Conservation (phyloP, 2,113 vertebrate genomes). For the Pao palembangensis region DNA sequence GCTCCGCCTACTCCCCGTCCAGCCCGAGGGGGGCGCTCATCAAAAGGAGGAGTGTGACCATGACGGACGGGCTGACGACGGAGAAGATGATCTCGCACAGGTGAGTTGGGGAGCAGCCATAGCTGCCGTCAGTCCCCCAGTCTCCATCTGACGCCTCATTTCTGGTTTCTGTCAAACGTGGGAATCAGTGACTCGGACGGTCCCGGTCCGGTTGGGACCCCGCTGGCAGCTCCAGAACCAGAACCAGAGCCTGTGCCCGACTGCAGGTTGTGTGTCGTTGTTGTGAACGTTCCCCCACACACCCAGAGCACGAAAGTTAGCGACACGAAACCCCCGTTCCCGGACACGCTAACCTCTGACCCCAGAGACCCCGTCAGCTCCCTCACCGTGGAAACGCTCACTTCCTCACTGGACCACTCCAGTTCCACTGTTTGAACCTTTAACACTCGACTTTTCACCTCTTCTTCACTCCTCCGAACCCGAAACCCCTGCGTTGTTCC, state of each 20-base stretch:
- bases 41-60: conserved; percentile 93
- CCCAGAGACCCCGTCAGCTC: background rate
- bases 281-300: conserved; percentile 18
- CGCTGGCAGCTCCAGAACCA: conserved; percentile 59
- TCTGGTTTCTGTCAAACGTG: conserved; percentile 45
- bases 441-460: background rate
- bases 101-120: conserved; percentile 65
- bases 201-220: conserved; percentile 62
- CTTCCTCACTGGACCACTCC: background rate
- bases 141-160: conserved; percentile 18
- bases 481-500: conserved; percentile 6
- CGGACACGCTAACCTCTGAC: background rate
- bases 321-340: no score
- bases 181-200: conserved; percentile 68
- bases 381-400: background rate
- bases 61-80: conserved; percentile 89
- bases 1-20: conserved; percentile 80
- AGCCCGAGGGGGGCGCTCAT: conserved; percentile 88
- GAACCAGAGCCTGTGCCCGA: conserved; percentile 60
- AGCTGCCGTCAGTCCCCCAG: background rate
- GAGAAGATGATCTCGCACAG: conserved; percentile 93
- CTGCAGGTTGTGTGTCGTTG: conserved; percentile 66
- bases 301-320: conserved; percentile 34
- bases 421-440: background rate
- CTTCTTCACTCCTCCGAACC: conserved; percentile 17